Evolutionary conservation across 2,797 vertebrate genomes (phyloP), one percentile per base, ranked within the genome.

Genomic region (Sebastiscus tertius): DNA sequence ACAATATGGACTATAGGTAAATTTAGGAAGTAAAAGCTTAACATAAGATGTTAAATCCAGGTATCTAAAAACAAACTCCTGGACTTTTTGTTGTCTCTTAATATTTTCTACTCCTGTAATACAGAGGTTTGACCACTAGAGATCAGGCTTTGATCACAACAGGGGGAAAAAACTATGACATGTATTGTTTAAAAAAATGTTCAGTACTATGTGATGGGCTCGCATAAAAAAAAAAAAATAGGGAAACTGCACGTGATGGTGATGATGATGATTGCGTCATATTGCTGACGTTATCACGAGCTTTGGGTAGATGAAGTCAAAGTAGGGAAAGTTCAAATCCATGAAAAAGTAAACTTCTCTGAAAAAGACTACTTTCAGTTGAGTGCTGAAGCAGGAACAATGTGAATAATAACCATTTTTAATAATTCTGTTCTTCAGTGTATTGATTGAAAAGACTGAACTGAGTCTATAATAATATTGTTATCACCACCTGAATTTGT

Each of bases 101-200:
- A 10, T 22, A 1, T 54, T n/a, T 2, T 1, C 5, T 13, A 3
- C 3, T 4, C 8, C 4, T 83, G 88, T 76, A 86, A 55, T 71
- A 12, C 3, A 27, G 0, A 4, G 0, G 0, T 20, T 12, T 64
- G 14, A 13, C 84, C 92, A 70, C 76, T 72, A 91, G 91, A 81
- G 55, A 87, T 12, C 90, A 87, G 11, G 3, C 58, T 87, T 62
- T 56, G 11, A 82, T 67, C 10, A 77, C 71, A 69, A 27, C 52
- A 46, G 55, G 14, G 14, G 8, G 29, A 8, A 39, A 16, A n/a
- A 14, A 1, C 0, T 4, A 14, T 0, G 3, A 4, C 12, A 4
- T 3, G 10, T 13, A 16, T 24, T 5, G 3, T 5, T 59, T 26
- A n/a, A 42, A 39, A 68, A n/a, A 69, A 55, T 6, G 39, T 16